phyloP scores from a whole-genome alignment of 2,113 vertebrate genomes.

The Pelmatolapia mariae region DNA sequence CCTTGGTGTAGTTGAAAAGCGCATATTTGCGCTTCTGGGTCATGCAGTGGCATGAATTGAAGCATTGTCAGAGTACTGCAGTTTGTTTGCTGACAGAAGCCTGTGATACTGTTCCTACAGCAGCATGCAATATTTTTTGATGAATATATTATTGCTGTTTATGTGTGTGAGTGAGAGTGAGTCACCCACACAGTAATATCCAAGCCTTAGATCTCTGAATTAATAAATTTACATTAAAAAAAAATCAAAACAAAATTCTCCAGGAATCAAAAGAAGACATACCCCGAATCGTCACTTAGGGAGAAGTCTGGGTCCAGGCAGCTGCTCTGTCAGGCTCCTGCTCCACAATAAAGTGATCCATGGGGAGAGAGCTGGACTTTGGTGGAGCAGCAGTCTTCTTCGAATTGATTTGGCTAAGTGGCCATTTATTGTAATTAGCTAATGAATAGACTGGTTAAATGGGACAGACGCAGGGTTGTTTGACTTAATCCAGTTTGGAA shows the following conservation, averaged over 20 bases:
- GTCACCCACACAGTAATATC: background rate
- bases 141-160: background rate
- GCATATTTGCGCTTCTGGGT: background rate
- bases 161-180: background rate
- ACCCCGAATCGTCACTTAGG: background rate
- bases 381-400: slow-evolving; percentile 1
- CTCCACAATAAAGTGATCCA: background rate
- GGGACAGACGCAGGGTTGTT: slow-evolving; percentile 7
- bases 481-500: slow-evolving; percentile 26
- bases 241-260: background rate
- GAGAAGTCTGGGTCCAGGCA: background rate
- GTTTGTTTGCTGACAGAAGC: slow-evolving; percentile 14
- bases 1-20: background rate
- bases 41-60: background rate
- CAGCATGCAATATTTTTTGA: background rate
- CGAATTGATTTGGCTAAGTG: slow-evolving; percentile 62
- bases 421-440: slow-evolving; percentile 66
- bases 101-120: background rate
- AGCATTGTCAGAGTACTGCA: background rate
- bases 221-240: background rate
- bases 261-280: background rate
- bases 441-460: slow-evolving; percentile 55
- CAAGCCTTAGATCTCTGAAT: background rate
- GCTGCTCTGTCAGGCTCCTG: background rate
- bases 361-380: background rate